Conservation (phyloP, 2,888 invertebrate species). For the Phorcus lineatus region DNA sequence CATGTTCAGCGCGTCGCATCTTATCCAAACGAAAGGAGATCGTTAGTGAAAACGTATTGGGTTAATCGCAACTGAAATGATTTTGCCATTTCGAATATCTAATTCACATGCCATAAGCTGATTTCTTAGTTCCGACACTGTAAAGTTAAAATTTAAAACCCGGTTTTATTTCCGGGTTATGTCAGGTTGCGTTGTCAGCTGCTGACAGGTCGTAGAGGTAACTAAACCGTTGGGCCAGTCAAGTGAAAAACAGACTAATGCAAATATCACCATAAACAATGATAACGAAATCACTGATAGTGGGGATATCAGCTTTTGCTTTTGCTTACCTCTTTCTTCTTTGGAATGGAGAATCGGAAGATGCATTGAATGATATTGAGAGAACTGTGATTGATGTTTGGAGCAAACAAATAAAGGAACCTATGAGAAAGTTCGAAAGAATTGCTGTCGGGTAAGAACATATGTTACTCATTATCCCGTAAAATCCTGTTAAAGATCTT, state of each 20-base stretch:
- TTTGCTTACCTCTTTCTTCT: constrained; percentile 26
- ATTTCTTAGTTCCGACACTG: too few species aligned
- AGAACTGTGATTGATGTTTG: constrained; percentile 40
- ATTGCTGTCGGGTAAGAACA: constrained; percentile 47
- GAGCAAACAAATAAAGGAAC: constrained; percentile 41
- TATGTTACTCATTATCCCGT: too few species aligned
- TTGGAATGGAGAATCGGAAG: background rate
- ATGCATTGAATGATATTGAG: constrained; percentile 31
- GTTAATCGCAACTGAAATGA: too few species aligned
- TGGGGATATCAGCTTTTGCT: constrained; percentile 17
- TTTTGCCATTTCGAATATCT: too few species aligned
- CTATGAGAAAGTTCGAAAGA: constrained; percentile 41
- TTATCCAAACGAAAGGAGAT: too few species aligned
- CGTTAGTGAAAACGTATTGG: too few species aligned
- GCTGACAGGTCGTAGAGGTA: background rate
- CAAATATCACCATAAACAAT: background rate
- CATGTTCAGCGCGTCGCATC: too few species aligned
- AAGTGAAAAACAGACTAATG: too few species aligned
- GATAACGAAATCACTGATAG: constrained; percentile 27
- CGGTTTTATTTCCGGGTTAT: background rate
- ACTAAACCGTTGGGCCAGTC: too few species aligned
- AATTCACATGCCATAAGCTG: too few species aligned
- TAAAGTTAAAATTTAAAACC: too few species aligned
- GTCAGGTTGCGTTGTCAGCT: background rate
- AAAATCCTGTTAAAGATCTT: too few species aligned